Evolutionary conservation across 92 coral and sea anemone genomes (phyloP), one percentile per base, ranked within the genome.

Genomic region (Scolanthus callimorphus): DNA sequence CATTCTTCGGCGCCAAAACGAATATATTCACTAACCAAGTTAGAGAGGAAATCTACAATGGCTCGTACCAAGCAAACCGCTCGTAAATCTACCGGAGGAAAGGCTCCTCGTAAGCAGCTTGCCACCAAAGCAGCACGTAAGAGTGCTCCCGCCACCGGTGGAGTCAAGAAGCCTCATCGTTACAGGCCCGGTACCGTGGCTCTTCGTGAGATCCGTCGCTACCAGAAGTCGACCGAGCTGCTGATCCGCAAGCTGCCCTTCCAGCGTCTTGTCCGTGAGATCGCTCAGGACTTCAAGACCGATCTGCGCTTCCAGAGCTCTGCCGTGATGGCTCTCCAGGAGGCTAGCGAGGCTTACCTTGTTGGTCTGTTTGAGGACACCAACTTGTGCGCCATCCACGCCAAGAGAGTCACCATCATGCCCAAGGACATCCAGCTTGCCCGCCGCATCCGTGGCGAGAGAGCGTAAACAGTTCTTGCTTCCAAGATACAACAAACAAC

Each of bases 401-500:
- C 84, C 85, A 71, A 76, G 51, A 74, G 82, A 31, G 82, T 76
- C 69, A 76, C 82, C 82, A 76, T 67, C 82, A 76, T 73, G 90
- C 85, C 84, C 69, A 78, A 83, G 77, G 90, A 78, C 81, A 77
- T 78, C 74, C 90, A 83, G 45, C 90, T 76, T 34, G 90, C 83
- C 49, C 90, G 83, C 70, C 90, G 86, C 59, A 83, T 77, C 80
- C 83, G 89, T 71, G 78, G 59, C 25, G 59, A 66, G 43, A 34
- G 43, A 34, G 43, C 43, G n/a, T n/a, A n/a, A n/a, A n/a, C n/a
- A n/a, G n/a, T n/a, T n/a, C n/a, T n/a, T n/a, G n/a, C n/a, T n/a
- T n/a, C n/a, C n/a, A n/a, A n/a, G n/a, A n/a, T n/a, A n/a, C n/a
- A n/a, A n/a, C n/a, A n/a, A n/a, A n/a, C n/a, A n/a, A n/a, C n/a